Conservation (phyloP, 2,888 invertebrate species). For the Molorchus minor region DNA sequence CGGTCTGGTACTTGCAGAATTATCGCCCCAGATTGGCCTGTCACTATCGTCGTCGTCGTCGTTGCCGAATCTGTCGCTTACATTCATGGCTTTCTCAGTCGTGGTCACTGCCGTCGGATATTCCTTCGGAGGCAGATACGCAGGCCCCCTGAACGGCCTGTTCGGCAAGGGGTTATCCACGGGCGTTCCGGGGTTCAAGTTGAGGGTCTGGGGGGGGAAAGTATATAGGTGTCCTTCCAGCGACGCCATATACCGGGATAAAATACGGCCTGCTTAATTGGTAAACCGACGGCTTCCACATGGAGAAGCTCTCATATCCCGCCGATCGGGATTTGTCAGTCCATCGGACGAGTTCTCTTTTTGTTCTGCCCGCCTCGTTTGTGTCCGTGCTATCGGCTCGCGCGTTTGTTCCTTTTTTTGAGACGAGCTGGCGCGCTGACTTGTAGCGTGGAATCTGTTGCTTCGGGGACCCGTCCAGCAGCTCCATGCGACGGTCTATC, state of each 20-base stretch:
- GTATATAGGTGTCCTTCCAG: slow-evolving; percentile 53
- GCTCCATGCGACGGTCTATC: neutral
- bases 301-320: slow-evolving; percentile 21
- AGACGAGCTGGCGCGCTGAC: neutral
- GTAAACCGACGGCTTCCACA: slow-evolving; percentile 52
- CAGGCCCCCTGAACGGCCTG: slow-evolving; percentile 41
- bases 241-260: slow-evolving; percentile 55
- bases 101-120: neutral
- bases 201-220: slow-evolving; percentile 56
- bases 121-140: slow-evolving; percentile 50
- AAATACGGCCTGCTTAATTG: slow-evolving; percentile 56
- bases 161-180: slow-evolving; percentile 46
- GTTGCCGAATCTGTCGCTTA: slow-evolving; percentile 36
- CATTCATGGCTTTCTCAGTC: slow-evolving; percentile 27
- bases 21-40: slow-evolving; percentile 53
- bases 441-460: slow-evolving; percentile 18
- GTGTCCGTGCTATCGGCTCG: neutral
- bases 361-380: slow-evolving; percentile 6
- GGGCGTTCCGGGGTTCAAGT: slow-evolving; percentile 48
- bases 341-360: slow-evolving; percentile 4
- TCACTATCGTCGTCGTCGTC: slow-evolving; percentile 49
- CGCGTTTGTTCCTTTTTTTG: slow-evolving; percentile 1
- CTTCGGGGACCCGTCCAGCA: neutral
- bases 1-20: neutral
- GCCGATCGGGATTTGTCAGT: neutral